A percentile compares a stretch with the other conserved stretches of the same genome.
These are phyloP conservation scores for Cyclura pinguis DNA, from an alignment of 2,797 vertebrate species.

Conservation along the genomic window DNA sequence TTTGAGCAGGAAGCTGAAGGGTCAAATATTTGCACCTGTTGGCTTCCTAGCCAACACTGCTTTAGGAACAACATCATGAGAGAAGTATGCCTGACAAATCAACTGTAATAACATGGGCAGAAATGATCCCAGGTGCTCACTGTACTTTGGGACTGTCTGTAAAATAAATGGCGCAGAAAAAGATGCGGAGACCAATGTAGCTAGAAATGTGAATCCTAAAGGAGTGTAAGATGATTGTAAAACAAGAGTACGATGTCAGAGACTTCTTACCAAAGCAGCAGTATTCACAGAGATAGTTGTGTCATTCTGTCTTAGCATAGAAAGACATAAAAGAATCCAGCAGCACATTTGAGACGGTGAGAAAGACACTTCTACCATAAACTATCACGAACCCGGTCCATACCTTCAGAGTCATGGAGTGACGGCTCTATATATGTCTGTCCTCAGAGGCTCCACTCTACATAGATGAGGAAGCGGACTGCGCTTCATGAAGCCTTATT, in stretches of 20 bases:
- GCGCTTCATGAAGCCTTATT: too few species aligned
- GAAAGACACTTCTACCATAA: too few species aligned
- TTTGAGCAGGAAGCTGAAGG: conserved; percentile 15
- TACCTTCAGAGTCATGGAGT: too few species aligned
- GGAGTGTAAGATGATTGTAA: not conserved
- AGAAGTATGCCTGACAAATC: conserved; percentile 28
- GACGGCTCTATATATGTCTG: too few species aligned
- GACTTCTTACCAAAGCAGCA: not conserved
- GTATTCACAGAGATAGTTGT: too few species aligned
- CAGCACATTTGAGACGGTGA: too few species aligned
- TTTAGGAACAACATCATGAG: conserved; percentile 26
- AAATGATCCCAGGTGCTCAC: conserved; percentile 17
- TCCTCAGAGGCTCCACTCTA: too few species aligned
- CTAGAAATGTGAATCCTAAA: not conserved
- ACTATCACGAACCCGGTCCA: too few species aligned
- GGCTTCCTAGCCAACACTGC: not conserved
- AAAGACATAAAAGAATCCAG: too few species aligned
- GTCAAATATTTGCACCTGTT: not conserved
- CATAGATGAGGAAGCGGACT: too few species aligned
- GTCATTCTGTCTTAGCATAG: too few species aligned
- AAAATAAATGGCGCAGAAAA: not conserved
- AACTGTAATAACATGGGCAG: conserved; percentile 36
- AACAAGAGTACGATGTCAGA: not conserved
- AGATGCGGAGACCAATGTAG: not conserved
- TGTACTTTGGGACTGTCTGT: conserved; percentile 6